These are phyloP conservation scores for Caligus rogercresseyi DNA, from an alignment of 1,140 invertebrate species.

Conservation along the genomic window DNA sequence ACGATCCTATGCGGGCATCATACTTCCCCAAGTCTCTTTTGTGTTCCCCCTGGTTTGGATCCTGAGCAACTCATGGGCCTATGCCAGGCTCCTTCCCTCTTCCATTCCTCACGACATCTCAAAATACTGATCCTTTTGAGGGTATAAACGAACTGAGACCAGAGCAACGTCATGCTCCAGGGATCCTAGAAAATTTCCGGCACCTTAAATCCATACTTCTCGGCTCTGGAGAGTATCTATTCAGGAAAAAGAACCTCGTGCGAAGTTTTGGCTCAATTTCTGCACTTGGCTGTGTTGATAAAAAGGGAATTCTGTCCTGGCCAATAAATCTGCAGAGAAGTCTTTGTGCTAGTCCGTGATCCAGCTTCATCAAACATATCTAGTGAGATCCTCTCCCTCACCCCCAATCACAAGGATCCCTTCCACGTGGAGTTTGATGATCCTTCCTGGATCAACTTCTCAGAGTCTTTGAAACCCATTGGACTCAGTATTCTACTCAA, in stretches of 20 bases:
- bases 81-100: slow-evolving; percentile 41
- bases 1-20: not conserved
- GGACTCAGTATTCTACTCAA: slow-evolving; percentile 81
- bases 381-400: slow-evolving; percentile 65
- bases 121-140: slow-evolving; percentile 11
- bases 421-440: slow-evolving; percentile 89
- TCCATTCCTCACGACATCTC: not conserved
- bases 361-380: slow-evolving; percentile 26
- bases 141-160: not conserved
- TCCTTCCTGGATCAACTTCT: slow-evolving; percentile 62
- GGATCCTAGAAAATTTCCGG: not conserved
- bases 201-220: not conserved
- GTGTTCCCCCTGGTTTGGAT: slow-evolving; percentile 70
- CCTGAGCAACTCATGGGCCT: slow-evolving; percentile 60
- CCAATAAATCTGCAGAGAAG: slow-evolving; percentile 87
- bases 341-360: slow-evolving; percentile 56
- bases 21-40: not conserved
- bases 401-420: slow-evolving; percentile 69
- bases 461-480: slow-evolving; percentile 73
- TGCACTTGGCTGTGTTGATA: slow-evolving; percentile 77
- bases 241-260: slow-evolving; percentile 22
- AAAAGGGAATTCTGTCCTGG: slow-evolving; percentile 91
- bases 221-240: slow-evolving; percentile 20
- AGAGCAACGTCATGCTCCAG: not conserved
- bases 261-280: slow-evolving; percentile 23